phyloP scores from a whole-genome alignment of 2,113 vertebrate species.

The Centropristis striata region DNA sequence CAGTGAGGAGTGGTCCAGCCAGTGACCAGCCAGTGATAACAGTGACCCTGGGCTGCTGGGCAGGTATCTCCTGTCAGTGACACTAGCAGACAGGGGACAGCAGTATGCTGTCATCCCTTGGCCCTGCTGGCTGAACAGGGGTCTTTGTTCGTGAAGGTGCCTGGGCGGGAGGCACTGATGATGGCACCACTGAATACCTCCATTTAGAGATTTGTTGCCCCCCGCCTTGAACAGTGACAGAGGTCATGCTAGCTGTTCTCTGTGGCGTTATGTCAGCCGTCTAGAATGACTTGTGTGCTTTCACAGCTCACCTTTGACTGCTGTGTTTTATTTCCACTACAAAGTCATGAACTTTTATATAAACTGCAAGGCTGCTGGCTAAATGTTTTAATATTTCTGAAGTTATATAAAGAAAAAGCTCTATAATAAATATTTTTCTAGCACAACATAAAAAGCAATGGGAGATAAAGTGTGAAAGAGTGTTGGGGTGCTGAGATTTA shows the following conservation, averaged over 20 bases:
- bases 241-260: slow-evolving; percentile 29
- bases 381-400: not conserved
- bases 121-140: slow-evolving; percentile 41
- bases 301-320: not conserved
- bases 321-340: no score
- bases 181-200: slow-evolving; percentile 63
- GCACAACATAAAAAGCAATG: not conserved
- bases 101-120: slow-evolving; percentile 42
- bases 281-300: slow-evolving; percentile 28
- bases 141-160: slow-evolving; percentile 63
- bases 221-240: slow-evolving; percentile 20
- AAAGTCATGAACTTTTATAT: no score
- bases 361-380: no score
- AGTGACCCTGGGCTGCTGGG: slow-evolving; percentile 23
- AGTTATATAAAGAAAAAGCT: not conserved
- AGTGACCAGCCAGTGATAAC: not conserved
- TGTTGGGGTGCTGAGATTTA: no score
- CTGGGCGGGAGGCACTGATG: slow-evolving; percentile 56
- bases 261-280: slow-evolving; percentile 32
- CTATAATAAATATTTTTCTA: no score
- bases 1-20: no score
- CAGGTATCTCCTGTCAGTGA: slow-evolving; percentile 22
- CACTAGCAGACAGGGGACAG: slow-evolving; percentile 37
- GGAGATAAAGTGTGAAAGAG: no score
- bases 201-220: slow-evolving; percentile 59